Base-by-base conservation (phyloP, 2,888 invertebrate genomes). In the Macrophya annulata region DNA sequence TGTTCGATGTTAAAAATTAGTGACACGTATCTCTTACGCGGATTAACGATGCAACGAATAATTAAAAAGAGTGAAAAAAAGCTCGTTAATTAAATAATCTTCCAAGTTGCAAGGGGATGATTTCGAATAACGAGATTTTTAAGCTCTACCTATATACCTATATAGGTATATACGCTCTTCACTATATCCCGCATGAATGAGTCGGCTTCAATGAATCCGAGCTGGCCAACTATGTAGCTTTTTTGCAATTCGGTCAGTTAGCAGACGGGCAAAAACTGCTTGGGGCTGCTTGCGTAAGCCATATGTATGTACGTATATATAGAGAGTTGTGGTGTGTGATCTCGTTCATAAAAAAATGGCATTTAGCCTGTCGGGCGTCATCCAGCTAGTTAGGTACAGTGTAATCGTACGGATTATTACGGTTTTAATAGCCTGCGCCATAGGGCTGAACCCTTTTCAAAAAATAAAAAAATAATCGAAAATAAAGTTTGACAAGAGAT, bases 241-340 rank as follows among this genome's bases (percentile, higher is more conserved):
- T 55, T 62, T 81, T 81, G 59, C 43, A n/a, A 59, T 62, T 21
- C 43, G 81, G 81, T 81, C 81, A 59, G 81, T 51, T 81, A 51
- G 81, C 43, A 62, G 81, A 81, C 81, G 37, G 62, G 40, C 81
- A 81, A 81, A 81, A 81, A 81, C 43, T 81, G 40, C 79, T 62
- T 17, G 59, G 21, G 79, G 79, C 59, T 79, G 79, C 59, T 79
- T 40, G 40, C 59, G 59, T 43, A 21, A 62, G 43, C 79, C 62
- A 10, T 4, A 8, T 76, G 17, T 55, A 8, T 15, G 5, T 48
- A 31, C 10, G 25, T 45, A 45, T 0, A 15, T 12, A 71, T 15
- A 21, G 21, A 21, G 37, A 62, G n/a, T 59, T 79, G 3, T 43
- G 79, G 59, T n/a, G 79, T 25, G 59, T 59, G 79, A 40, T 59